Evolutionary conservation across 2,888 invertebrate species (phyloP).

Genomic region (Cepaea hortensis): DNA sequence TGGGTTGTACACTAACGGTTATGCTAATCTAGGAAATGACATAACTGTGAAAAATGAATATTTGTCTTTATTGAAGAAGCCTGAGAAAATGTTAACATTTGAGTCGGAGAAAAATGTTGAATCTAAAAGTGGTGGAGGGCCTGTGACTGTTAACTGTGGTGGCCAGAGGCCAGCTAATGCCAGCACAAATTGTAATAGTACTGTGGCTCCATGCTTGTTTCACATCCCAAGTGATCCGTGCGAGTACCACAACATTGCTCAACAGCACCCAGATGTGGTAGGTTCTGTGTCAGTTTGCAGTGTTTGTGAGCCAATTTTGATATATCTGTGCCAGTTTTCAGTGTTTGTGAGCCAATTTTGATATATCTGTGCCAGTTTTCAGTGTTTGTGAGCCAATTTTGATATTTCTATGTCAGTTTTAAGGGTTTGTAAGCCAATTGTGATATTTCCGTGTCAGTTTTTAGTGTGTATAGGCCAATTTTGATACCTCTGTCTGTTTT

Average conservation of each 20-base stretch:
- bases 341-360: not conserved
- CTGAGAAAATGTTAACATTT: slow-evolving; percentile 2
- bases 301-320: not conserved
- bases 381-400: slow-evolving; percentile 59
- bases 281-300: not conserved
- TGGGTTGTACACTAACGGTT: not conserved
- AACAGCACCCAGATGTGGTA: slow-evolving; percentile 67
- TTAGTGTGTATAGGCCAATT: too few relatives aligned
- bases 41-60: not conserved
- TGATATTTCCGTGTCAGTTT: not conserved
- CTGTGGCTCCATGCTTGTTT: slow-evolving; percentile 85
- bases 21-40: not conserved
- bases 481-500: too few relatives aligned
- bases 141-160: slow-evolving; percentile 66
- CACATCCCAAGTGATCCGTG: slow-evolving; percentile 90
- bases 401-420: slow-evolving; percentile 53
- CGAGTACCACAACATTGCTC: slow-evolving; percentile 83
- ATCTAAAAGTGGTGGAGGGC: not conserved
- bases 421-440: not conserved
- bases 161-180: slow-evolving; percentile 66
- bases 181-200: slow-evolving; percentile 81
- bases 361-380: not conserved
- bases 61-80: not conserved
- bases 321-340: not conserved
- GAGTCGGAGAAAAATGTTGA: not conserved